Evolutionary conservation across 1,140 invertebrate genomes (phyloP), one percentile per base, ranked within the genome.

Genomic region (Matsumurasca onukii): DNA sequence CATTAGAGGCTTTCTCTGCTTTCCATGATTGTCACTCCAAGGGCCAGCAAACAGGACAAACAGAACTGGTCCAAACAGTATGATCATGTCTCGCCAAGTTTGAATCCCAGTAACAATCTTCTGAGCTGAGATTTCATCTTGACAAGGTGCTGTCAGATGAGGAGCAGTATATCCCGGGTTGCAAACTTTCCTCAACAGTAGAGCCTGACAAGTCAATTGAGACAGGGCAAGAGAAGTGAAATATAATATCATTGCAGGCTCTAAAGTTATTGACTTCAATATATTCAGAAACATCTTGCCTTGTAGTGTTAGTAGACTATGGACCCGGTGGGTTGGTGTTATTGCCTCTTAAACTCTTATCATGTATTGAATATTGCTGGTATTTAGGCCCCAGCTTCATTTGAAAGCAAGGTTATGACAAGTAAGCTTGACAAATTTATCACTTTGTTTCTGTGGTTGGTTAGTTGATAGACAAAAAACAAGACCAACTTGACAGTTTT

Each of bases 1-100:
- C 51, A 85, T 75, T 0, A 82, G 78, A 3, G 80, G 68, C 73
- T 82, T 82, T 34, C 81, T 70, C 3, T 80, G 76, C 29, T 66
- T 59, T 15, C 69, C 73, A 52, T 73, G 71, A 13, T 3, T 77
- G 30, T 69, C 74, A 52, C 51, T 75, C 73, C 55, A 80, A 27
- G 27, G 76, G n/a, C 39, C 75, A 20, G 75, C 67, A 61, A 76
- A 78, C n/a, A 76, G 48, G 25, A 73, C 69, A 66, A 69, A 73
- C 13, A 75, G 12, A 20, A 75, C 52, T 1, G 74, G 72, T 30
- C 74, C 73, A 13, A 71, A 55, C 39, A 75, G 69, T 29, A 73
- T 69, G 12, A 74, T 49, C 29, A 72, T 69, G 31, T 73, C 59
- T 39, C 67, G 72, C 73, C 75, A 75, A 25, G 70, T 69, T n/a